Evolutionary conservation across 2,113 vertebrate species (phyloP).

Genomic region (Pelusios castaneus): DNA sequence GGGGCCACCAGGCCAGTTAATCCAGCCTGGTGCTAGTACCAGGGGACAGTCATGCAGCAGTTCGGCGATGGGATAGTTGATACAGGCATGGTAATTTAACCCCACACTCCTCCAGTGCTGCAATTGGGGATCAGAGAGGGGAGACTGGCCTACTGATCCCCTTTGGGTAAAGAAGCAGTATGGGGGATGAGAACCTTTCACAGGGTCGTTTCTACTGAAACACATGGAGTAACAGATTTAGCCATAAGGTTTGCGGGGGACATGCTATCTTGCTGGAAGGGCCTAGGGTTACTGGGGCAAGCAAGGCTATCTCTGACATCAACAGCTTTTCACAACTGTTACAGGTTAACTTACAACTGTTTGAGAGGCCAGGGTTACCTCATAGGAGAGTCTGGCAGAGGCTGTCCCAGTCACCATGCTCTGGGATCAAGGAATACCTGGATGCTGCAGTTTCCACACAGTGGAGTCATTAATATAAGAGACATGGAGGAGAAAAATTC

Average conservation of each 20-base stretch:
- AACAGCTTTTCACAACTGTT: background rate
- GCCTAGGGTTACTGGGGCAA: too few relatives aligned
- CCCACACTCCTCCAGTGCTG: too few relatives aligned
- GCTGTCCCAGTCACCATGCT: background rate
- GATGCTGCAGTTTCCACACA: background rate
- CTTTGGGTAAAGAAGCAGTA: too few relatives aligned
- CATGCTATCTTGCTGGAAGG: too few relatives aligned
- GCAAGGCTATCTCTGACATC: background rate
- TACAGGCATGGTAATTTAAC: background rate
- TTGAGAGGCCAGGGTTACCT: background rate
- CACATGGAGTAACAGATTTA: too few relatives aligned
- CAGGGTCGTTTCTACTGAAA: too few relatives aligned
- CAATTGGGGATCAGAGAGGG: too few relatives aligned
- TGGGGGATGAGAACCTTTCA: too few relatives aligned
- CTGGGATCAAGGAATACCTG: background rate
- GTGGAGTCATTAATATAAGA: background rate
- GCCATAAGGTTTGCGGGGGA: too few relatives aligned
- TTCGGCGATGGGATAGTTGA: background rate
- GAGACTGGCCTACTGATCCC: too few relatives aligned
- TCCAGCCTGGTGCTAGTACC: background rate
- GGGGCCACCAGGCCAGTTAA: too few relatives aligned
- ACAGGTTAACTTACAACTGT: background rate
- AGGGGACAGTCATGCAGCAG: background rate
- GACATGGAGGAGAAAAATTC: background rate
- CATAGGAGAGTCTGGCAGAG: background rate